Evolutionary conservation across 30 jellyfish, hydroid and myxozoan genomes (phyloP), one percentile per base, ranked within the genome.

Genomic region (Turritopsis dohrnii): DNA sequence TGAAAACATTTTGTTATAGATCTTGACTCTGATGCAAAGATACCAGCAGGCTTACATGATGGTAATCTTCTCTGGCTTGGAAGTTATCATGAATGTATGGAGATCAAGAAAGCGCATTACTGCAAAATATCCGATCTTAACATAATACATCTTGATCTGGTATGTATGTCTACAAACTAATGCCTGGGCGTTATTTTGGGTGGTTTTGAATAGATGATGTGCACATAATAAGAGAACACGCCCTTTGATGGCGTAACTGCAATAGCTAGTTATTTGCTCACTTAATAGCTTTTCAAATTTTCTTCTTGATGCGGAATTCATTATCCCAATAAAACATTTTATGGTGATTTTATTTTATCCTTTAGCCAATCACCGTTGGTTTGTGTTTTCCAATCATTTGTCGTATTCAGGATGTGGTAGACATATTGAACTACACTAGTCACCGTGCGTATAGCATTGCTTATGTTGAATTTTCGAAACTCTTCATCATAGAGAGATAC

Each of bases 41-140:
- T 52, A 53, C 82, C 82, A 22, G 80, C 87, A 5, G 87, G 87
- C 5, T 18, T 80, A 24, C 1, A 23, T 24, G 31, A 52, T 53
- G 87, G 87, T 21, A 80, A 80, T 65, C 19, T 30, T 21, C 53
- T 27, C 16, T 80, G 76, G 87, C 22, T 80, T 4, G 87, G 87
- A 1, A 53, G 53, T n/a, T 80, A 80, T 54, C 26, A 65, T 21
- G 87, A 80, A 80, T 80, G 87, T 53, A 80, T 53, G 41, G 21
- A 31, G 27, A 53, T 80, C 16, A 26, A 65, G 52, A 28, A 22
- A 0, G 76, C 77, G 19, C 87, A 80, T 65, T 80, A 24, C 65
- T 80, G 87, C 53, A 22, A 75, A 18, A 22, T 52, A 3, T 23
- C 82, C 8, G 65, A 80, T 53, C 21, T 80, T 28, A 13, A 26